These are phyloP conservation scores for Sebastes nivosus DNA, from an alignment of 2,797 vertebrate species.

Conservation along the genomic window DNA sequence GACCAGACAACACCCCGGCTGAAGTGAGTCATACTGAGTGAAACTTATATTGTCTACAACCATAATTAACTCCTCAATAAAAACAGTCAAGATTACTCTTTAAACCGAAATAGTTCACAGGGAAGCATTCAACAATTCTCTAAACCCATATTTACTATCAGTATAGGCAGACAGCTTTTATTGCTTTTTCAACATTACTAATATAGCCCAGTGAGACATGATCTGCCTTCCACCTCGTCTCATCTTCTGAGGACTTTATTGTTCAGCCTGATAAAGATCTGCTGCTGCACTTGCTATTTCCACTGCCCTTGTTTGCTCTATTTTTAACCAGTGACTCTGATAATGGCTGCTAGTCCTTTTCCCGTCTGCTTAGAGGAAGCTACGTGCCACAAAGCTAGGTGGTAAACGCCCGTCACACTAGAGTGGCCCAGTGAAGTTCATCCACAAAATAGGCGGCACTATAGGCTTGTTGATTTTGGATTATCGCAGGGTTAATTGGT, in stretches of 20 bases:
- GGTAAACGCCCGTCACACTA: background rate
- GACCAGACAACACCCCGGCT: constrained; percentile 40
- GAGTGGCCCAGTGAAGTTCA: background rate
- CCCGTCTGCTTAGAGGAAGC: constrained; percentile 65
- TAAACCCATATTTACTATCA: background rate
- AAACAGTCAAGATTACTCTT: background rate
- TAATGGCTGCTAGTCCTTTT: constrained; percentile 7
- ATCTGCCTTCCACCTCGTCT: background rate
- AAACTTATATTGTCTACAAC: background rate
- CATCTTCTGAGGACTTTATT: background rate
- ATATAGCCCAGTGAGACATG: background rate
- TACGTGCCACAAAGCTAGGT: constrained; percentile 22
- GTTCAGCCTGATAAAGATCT: background rate
- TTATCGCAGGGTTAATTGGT: background rate
- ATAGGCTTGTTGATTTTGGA: background rate
- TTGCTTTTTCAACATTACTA: background rate
- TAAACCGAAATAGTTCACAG: background rate
- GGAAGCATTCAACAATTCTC: background rate
- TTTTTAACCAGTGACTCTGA: constrained; percentile 13
- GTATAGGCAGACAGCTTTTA: background rate
- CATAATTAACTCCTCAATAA: background rate
- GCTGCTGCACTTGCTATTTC: background rate
- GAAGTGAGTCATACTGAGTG: constrained; percentile 65
- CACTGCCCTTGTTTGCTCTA: background rate
- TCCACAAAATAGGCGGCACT: background rate